Evolutionary conservation across 2,888 invertebrate species (phyloP).

Genomic region (Deilephila elpenor): DNA sequence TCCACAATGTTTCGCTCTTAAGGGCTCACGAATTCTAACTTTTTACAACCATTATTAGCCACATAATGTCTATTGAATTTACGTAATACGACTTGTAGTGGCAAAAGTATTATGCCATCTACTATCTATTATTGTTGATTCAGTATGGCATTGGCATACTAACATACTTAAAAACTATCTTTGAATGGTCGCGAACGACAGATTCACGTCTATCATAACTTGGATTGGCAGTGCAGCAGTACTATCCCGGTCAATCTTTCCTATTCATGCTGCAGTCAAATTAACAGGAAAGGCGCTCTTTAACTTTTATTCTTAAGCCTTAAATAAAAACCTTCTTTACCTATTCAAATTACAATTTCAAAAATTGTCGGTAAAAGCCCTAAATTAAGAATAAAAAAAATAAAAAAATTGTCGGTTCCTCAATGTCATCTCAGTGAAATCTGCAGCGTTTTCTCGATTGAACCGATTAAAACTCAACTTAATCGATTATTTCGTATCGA

Average conservation of each 20-base stretch:
- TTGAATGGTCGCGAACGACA: too few relatives aligned
- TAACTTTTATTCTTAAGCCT: too few relatives aligned
- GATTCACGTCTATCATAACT: too few relatives aligned
- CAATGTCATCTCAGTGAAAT: conserved; percentile 19
- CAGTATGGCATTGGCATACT: not conserved
- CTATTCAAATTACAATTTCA: too few relatives aligned
- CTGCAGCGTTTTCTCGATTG: conserved; percentile 2
- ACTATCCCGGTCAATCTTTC: too few relatives aligned
- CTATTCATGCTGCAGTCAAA: too few relatives aligned
- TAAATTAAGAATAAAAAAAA: too few relatives aligned
- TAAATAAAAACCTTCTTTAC: too few relatives aligned
- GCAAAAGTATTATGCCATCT: not conserved
- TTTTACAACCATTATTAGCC: conserved; percentile 11
- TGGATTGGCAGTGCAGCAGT: too few relatives aligned
- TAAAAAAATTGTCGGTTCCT: too few relatives aligned
- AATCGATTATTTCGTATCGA: conserved; percentile 20
- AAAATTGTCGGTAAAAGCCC: too few relatives aligned
- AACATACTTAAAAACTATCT: not conserved
- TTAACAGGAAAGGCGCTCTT: too few relatives aligned
- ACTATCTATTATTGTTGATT: not conserved
- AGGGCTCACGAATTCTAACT: conserved; percentile 15
- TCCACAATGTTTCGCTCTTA: conserved; percentile 9
- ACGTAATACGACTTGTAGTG: not conserved
- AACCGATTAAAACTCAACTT: conserved; percentile 5
- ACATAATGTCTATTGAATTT: not conserved